Conservation (phyloP, 2,113 vertebrate species). For the Sturnus vulgaris region DNA sequence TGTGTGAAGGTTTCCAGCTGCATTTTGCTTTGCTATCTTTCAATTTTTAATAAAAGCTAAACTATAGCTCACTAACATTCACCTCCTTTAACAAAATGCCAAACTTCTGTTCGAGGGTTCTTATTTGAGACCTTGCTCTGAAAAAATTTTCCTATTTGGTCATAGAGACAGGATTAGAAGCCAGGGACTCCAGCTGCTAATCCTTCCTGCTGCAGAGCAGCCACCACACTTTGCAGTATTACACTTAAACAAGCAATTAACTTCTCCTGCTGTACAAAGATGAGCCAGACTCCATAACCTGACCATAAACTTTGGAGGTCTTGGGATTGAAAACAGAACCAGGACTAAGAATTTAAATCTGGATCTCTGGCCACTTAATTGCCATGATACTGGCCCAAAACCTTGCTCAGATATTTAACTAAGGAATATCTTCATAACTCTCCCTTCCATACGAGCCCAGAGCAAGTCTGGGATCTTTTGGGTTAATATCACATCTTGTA, state of each 20-base stretch:
- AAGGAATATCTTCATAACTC: neutral
- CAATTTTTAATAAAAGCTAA: neutral
- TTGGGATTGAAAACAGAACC: neutral
- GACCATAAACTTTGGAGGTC: neutral
- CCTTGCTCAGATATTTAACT: neutral
- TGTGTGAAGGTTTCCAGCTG: neutral
- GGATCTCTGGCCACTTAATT: neutral
- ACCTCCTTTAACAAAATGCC: neutral
- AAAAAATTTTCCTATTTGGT: neutral
- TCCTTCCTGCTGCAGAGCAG: neutral
- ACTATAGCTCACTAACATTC: neutral
- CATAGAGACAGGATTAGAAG: neutral
- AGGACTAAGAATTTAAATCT: neutral
- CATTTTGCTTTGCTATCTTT: neutral
- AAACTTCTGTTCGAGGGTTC: neutral
- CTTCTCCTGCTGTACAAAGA: neutral
- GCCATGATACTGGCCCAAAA: neutral
- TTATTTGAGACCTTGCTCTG: neutral
- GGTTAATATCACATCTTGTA: neutral
- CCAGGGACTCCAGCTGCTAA: slow-evolving; percentile 17
- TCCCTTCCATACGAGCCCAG: neutral
- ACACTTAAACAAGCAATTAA: neutral
- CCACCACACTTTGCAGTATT: neutral
- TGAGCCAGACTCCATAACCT: neutral
- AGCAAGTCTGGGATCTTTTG: neutral